Evolutionary conservation across 2,888 invertebrate genomes (phyloP), one percentile per base, ranked within the genome.

Genomic region (Empis livida): DNA sequence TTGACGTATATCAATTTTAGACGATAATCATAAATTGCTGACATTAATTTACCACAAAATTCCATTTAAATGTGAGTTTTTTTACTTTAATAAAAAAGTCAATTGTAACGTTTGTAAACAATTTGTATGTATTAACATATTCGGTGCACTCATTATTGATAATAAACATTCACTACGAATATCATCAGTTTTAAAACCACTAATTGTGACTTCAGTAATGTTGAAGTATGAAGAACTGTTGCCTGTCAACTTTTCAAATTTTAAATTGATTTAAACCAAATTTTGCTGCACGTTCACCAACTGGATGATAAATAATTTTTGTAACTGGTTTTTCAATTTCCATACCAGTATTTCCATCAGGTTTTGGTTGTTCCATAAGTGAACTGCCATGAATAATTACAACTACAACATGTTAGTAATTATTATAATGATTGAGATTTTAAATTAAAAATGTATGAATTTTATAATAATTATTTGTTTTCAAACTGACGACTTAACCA

Each of bases 91-190:
- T 49, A 95, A 65, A 2, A 83, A 76, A 65, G n/a, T n/a, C n/a
- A n/a, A n/a, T n/a, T 92, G 84, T 2, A 95, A 67, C 0, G 84
- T 81, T 73, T 91, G 86, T 50, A 94, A 75, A 45, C 89, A 83
- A 59, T 85, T 84, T 0, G 86, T 83, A 39, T 83, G 84, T 9
- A 92, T 78, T 57, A 91, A 73, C 31, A 84, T 78, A 66, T 90
- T 89, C 60, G 88, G 84, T 50, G 91, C 75, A 0, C 88, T 85
- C 89, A 95, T 90, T 6, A 92, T 76, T 0, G 84, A 81, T 2
- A 94, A 73, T 39, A 94, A 75, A 10, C 79, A 76, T 66, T 94
- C 74, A 4, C 74, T 71, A 72, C 92, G 92, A 11, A 93, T 79
- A 56, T 82, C 76, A 40, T 80, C 75, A 57, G 80, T 82, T 49